These are phyloP conservation scores for Pangasius macronema DNA, from an alignment of 2,797 vertebrate genomes.

Conservation along the genomic window DNA sequence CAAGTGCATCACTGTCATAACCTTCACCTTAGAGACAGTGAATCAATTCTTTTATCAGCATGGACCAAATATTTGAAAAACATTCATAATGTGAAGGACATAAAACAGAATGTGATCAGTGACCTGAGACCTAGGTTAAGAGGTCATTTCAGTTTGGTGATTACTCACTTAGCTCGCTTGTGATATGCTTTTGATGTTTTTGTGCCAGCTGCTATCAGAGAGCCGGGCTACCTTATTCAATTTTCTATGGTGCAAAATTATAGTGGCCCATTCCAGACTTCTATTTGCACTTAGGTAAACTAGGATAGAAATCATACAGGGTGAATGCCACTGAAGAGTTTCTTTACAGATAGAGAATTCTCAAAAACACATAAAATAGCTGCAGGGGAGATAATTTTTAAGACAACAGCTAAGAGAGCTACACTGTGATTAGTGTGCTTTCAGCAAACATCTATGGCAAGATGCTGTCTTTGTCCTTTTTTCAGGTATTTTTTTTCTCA, in stretches of 20 bases:
- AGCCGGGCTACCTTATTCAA: conserved; percentile 20
- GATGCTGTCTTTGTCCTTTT: not conserved
- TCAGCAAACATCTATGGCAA: not conserved
- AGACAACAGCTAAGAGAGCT: not conserved
- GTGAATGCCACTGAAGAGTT: conserved; percentile 1
- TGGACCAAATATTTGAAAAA: not conserved
- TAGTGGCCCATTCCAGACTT: conserved; percentile 38
- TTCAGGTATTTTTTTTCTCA: not conserved
- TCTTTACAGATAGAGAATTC: not conserved
- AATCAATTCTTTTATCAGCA: not conserved
- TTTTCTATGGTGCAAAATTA: conserved; percentile 53
- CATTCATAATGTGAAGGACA: not conserved
- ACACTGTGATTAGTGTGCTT: not conserved
- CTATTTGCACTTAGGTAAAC: conserved; percentile 52
- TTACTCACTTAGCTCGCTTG: not conserved
- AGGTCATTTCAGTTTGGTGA: not conserved
- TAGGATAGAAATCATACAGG: conserved; percentile 36
- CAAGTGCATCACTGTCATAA: not conserved
- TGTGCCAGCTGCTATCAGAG: conserved; percentile 50
- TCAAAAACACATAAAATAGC: conserved; percentile 21
- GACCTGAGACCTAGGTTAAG: not conserved
- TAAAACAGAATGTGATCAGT: not conserved
- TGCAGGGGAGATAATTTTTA: not conserved
- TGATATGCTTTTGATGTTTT: conserved; percentile 62
- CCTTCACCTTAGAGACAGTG: not conserved